Conservation (phyloP, 2,113 vertebrate species). For the Phocoena sinus region DNA sequence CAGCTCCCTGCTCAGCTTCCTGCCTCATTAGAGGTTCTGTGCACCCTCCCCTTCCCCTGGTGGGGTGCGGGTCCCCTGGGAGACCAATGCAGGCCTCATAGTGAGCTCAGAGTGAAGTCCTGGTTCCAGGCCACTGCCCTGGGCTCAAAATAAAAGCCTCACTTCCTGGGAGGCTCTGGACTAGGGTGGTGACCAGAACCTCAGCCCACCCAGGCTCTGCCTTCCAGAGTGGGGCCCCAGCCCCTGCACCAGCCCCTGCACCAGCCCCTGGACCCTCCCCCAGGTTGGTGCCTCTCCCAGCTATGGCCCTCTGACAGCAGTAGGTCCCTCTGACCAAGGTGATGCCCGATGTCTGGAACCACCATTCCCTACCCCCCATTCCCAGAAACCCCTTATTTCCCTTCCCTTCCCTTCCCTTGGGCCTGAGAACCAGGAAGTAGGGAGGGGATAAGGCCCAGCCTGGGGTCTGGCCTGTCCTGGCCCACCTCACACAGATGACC, state of each 20-base stretch:
- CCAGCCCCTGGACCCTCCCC: too few relatives aligned
- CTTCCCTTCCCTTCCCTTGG: background rate
- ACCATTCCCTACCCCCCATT: background rate
- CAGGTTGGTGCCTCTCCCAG: background rate
- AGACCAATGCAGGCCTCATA: background rate
- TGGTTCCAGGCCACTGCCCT: background rate
- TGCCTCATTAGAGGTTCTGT: background rate
- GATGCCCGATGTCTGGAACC: background rate
- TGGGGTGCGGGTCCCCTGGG: background rate
- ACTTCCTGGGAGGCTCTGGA: background rate
- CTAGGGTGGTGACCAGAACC: background rate
- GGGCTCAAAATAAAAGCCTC: conserved; percentile 36
- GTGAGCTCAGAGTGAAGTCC: background rate
- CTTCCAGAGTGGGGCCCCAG: background rate
- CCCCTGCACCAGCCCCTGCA: background rate
- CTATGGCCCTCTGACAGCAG: background rate
- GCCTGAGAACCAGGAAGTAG: background rate
- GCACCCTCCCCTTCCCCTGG: fast-evolving
- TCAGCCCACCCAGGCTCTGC: background rate
- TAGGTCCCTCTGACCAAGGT: background rate
- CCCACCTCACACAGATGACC: background rate
- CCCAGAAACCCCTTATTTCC: background rate
- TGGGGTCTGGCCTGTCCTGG: background rate
- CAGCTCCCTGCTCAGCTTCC: background rate
- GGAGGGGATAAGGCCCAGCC: background rate